Base-by-base conservation (phyloP, 2,113 vertebrate species). In the Sapajus apella region DNA sequence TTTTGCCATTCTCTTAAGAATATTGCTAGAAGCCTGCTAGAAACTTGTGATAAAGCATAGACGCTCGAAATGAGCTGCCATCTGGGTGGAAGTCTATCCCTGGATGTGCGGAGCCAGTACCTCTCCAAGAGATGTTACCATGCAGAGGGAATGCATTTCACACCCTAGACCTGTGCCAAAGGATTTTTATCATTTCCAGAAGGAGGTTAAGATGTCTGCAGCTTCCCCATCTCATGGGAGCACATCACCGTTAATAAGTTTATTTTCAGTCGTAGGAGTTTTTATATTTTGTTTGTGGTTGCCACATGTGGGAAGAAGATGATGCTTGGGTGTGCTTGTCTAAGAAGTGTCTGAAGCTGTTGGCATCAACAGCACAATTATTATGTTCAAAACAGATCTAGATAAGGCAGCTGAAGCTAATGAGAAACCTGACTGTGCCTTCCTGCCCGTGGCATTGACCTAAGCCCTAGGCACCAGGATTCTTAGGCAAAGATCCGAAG, bases 1-100 rank as follows among this genome's bases (percentile, higher is more conserved):
- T 40, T 94, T 4, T 25, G 16, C n/a, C 68, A 6, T 77, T 12
- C 91, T 97, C 23, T 85, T 95, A 43, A 77, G 70, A 96, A 68
- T 70, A 40, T 37, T 23, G 25, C 58, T 64, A 30, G 45, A 87
- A 56, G 79, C 79, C 1, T 1, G 16, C 82, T 77, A 21, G 86
- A 86, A 66, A 47, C 52, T 47, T 32, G 14, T 21, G 43, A n/a
- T 30, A 72, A 72, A 75, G 13, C 2, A 0, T 0, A 45, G 23
- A 85, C 1, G 1, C 17, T 85, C 66, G 70, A 82, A 87, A 56
- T 80, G 45, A 86, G 7, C 52, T 86, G 68, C 0, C 56, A 90
- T 83, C 43, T 8, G 37, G 12, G 58, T n/a, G 52, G 58, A 30
- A 73, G 64, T 32, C 50, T 83, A 52, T 86, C 93, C 85, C 11